Percentiles rank a stretch among this genome's conserved stretches.
phyloP scores from a whole-genome alignment of 1,140 invertebrate genomes.

The Drosophila willistoni region DNA sequence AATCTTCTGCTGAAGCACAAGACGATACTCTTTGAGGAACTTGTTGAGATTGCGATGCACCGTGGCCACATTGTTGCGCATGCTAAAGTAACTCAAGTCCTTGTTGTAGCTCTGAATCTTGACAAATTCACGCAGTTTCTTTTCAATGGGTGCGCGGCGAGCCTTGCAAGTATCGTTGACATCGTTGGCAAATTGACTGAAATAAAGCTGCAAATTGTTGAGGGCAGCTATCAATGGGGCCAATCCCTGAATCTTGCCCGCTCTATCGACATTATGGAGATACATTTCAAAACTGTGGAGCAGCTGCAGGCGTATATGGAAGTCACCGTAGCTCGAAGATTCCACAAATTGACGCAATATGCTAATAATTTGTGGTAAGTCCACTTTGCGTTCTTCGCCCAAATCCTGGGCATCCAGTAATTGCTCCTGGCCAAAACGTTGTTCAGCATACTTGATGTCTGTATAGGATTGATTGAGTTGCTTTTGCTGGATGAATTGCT shows the following conservation, averaged over 20 bases:
- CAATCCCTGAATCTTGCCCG: conserved; percentile 73
- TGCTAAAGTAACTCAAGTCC: conserved; percentile 97
- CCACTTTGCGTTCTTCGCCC: conserved; percentile 38
- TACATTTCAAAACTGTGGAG: conserved; percentile 84
- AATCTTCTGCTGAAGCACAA: conserved; percentile 83
- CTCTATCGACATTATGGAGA: conserved; percentile 58
- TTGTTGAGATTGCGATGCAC: conserved; percentile 94
- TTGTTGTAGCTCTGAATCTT: conserved; percentile 97
- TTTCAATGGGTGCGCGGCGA: conserved; percentile 92
- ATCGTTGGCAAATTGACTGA: conserved; percentile 89
- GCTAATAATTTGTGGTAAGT: conserved; percentile 76
- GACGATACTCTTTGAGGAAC: conserved; percentile 91
- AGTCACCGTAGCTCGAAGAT: conserved; percentile 92
- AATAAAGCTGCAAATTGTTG: conserved; percentile 95
- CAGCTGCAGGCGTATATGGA: conserved; percentile 90
- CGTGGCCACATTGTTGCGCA: conserved; percentile 94
- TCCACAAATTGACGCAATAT: conserved; percentile 93
- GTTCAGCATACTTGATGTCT: conserved; percentile 60
- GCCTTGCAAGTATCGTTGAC: conserved; percentile 87
- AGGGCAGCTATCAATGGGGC: conserved; percentile 85
- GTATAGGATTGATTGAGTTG: conserved; percentile 53
- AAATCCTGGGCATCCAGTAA: conserved; percentile 45
- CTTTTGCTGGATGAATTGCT: conserved; percentile 82
- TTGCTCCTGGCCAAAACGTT: conserved; percentile 61
- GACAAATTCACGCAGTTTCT: conserved; percentile 95